Conservation (phyloP, 2,113 vertebrate genomes). For the Myotis lucifugus region DNA sequence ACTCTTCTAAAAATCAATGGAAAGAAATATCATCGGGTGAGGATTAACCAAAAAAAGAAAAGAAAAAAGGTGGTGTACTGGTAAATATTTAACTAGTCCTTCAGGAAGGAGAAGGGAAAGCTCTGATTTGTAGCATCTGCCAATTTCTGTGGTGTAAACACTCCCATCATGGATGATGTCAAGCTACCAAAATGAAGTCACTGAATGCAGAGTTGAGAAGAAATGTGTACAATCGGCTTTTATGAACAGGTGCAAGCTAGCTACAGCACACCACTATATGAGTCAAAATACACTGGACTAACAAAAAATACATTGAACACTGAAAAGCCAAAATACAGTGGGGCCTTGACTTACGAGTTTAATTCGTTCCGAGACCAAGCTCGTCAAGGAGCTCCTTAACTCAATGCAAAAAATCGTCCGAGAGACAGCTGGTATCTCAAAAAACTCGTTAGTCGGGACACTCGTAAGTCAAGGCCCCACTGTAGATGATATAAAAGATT, state of each 20-base stretch:
- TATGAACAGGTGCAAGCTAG: not conserved
- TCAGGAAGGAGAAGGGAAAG: not conserved
- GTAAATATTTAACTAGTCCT: conserved; percentile 1
- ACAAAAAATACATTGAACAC: not conserved
- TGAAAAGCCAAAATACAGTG: not conserved
- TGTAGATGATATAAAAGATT: not conserved
- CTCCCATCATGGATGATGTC: not conserved
- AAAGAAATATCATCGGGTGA: no score
- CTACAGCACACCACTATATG: not conserved
- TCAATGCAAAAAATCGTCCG: no score
- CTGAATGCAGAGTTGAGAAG: not conserved
- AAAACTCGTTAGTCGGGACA: no score
- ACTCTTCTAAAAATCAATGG: no score
- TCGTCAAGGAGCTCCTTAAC: no score
- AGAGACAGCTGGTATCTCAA: no score
- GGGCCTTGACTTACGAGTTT: no score
- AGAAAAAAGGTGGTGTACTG: not conserved
- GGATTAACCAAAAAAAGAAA: no score
- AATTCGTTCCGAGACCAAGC: no score
- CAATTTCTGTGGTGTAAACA: not conserved
- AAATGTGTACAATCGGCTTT: not conserved
- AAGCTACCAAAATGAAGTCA: not conserved
- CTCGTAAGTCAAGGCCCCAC: no score
- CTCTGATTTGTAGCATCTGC: not conserved
- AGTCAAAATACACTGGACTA: not conserved